These are phyloP conservation scores for Mesocentrotus franciscanus DNA, from an alignment of 53 echinoderm and acorn worm species.

Conservation along the genomic window DNA sequence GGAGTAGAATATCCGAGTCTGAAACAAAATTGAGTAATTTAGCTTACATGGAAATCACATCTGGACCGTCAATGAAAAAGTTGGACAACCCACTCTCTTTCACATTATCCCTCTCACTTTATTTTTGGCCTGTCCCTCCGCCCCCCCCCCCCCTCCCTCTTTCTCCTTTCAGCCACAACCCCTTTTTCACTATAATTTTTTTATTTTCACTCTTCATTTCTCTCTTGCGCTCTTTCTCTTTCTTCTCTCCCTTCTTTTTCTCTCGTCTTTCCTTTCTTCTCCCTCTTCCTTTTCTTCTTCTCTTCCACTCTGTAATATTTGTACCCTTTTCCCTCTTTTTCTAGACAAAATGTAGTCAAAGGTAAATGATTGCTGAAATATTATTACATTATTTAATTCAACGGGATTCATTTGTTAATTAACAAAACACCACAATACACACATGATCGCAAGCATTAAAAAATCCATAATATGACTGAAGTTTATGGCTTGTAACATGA, in stretches of 20 bases:
- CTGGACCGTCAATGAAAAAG: no score
- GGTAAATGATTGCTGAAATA: background rate
- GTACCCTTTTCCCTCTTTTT: background rate
- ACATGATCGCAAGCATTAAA: background rate
- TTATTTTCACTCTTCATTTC: no score
- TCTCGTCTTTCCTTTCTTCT: background rate
- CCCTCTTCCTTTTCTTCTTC: background rate
- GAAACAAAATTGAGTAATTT: no score
- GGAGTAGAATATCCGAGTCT: no score
- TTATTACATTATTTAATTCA: background rate
- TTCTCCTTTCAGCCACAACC: background rate
- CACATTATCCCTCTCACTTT: background rate
- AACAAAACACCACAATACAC: slow-evolving; percentile 11
- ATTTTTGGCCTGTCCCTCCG: background rate
- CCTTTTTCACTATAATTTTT: background rate
- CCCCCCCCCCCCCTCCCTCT: background rate
- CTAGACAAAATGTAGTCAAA: background rate
- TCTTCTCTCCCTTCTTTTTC: background rate
- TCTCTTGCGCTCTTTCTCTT: background rate
- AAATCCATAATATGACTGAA: background rate
- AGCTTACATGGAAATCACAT: no score
- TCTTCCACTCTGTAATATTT: background rate
- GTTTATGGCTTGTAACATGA: background rate
- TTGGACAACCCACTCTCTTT: no score
- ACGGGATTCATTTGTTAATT: background rate